Evolutionary conservation across 2,797 vertebrate species (phyloP).

Genomic region (Manis javanica): DNA sequence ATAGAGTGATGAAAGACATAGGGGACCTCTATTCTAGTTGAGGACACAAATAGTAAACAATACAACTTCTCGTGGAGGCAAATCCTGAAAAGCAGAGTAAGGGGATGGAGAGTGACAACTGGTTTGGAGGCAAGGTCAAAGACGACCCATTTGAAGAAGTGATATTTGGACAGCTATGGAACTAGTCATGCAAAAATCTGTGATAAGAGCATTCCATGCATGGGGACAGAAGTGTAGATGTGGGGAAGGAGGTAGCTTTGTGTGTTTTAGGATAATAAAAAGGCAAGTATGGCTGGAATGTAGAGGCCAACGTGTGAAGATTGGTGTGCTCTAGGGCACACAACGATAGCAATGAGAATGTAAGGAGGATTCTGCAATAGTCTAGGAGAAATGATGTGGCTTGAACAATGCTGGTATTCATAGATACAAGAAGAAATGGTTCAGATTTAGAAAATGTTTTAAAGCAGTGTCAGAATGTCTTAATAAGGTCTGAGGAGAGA

Average conservation of each 20-base stretch:
- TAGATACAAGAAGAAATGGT: background rate
- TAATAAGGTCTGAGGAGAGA: background rate
- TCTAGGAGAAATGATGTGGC: background rate
- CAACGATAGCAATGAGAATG: background rate
- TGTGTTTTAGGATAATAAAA: background rate
- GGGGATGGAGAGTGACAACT: background rate
- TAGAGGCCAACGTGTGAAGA: background rate
- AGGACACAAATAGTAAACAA: background rate
- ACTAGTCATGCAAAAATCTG: background rate
- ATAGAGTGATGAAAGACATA: background rate
- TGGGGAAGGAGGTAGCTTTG: background rate
- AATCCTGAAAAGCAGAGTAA: background rate
- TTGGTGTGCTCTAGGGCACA: too few species aligned
- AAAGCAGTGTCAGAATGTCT: background rate
- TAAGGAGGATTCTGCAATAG: background rate
- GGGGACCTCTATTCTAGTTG: background rate
- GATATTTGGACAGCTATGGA: background rate
- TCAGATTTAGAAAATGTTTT: background rate
- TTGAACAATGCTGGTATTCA: background rate
- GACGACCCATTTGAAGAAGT: background rate
- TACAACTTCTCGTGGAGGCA: background rate
- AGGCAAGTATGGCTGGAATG: background rate
- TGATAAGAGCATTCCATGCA: background rate
- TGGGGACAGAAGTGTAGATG: fast-evolving
- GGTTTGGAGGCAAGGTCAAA: background rate